Base-by-base conservation (phyloP, 2,888 invertebrate species). In the Netelia virgata region DNA sequence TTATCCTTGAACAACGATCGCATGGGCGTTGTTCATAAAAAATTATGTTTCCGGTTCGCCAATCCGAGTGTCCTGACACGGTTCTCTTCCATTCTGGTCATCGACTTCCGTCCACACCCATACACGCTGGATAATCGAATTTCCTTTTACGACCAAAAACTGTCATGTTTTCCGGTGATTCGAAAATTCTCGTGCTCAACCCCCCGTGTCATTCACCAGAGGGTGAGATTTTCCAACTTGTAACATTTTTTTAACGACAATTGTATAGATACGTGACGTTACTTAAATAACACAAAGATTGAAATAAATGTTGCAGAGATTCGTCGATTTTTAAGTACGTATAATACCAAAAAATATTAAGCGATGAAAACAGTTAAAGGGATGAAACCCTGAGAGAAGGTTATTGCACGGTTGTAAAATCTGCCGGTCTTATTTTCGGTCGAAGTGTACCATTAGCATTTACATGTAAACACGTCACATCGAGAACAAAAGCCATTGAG, bases 401-500 rank as follows among this genome's bases (percentile, higher is more conserved):
- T 36, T 36, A 36, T 36, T 36, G 36, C 36, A 36, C 36, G 36
- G 6, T 6, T 36, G 36, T 36, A 6, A 36, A 1, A 6, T 36
- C 6, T 36, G 36, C 36, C 6, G 6, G 36, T 36, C 1, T 6
- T 6, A 36, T 36, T 36, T 36, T 36, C 36, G 6, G 36, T 36
- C 36, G 36, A 36, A 36, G 36, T 36, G 36, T 36, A 6, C 36
- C 76, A 82, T 82, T 76, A 72, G 76, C 57, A 82, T 82, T 76
- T 76, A 55, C 70, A 82, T 82, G 70, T 72, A 76, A 76, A 82
- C 70, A 82, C 76, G 64, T 76, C 70, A 72, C 63, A 76, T 76
- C 68, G 66, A 72, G 76, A 72, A 55, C 41, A 53, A 16, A 18
- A 66, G 70, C 75, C 57, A 82, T 72, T 82, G 70, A 76, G 36